Conservation (phyloP, 2,888 invertebrate species). For the Agrenia bidenticulata region DNA sequence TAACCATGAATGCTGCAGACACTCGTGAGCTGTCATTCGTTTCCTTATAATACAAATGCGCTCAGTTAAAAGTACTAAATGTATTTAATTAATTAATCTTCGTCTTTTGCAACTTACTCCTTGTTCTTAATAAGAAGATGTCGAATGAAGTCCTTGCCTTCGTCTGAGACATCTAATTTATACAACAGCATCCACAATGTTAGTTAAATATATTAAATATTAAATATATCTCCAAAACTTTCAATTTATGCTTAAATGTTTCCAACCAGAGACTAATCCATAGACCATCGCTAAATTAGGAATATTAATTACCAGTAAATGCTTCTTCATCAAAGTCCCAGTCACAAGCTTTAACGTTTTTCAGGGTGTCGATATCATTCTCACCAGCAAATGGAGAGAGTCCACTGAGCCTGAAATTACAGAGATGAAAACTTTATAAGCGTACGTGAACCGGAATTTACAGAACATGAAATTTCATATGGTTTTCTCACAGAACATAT, state of each 20-base stretch:
- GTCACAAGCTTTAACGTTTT: constrained; percentile 97
- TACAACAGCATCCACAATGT: too few relatives aligned
- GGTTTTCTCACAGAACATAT: constrained; percentile 82
- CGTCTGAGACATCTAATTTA: constrained; percentile 76
- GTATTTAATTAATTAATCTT: not conserved
- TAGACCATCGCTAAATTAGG: too few relatives aligned
- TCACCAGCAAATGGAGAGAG: constrained; percentile 98
- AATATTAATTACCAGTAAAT: constrained; percentile 69
- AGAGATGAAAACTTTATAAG: constrained; percentile 20
- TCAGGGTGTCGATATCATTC: constrained; percentile 95
- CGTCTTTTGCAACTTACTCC: constrained; percentile 67
- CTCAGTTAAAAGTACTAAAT: not conserved
- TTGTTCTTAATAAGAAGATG: constrained; percentile 87
- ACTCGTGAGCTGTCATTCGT: constrained; percentile 98
- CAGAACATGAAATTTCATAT: not conserved
- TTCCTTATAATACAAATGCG: constrained; percentile 63
- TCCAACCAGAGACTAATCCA: too few relatives aligned
- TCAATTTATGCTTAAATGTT: too few relatives aligned
- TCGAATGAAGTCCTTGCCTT: constrained; percentile 97
- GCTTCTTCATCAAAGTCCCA: constrained; percentile 99
- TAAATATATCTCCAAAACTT: too few relatives aligned
- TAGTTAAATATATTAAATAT: too few relatives aligned
- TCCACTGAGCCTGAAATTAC: constrained; percentile 75
- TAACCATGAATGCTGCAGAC: constrained; percentile 92
- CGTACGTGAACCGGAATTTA: not conserved